These are phyloP conservation scores for Limnephilus auricula DNA, from an alignment of 2,888 invertebrate species.

Conservation along the genomic window DNA sequence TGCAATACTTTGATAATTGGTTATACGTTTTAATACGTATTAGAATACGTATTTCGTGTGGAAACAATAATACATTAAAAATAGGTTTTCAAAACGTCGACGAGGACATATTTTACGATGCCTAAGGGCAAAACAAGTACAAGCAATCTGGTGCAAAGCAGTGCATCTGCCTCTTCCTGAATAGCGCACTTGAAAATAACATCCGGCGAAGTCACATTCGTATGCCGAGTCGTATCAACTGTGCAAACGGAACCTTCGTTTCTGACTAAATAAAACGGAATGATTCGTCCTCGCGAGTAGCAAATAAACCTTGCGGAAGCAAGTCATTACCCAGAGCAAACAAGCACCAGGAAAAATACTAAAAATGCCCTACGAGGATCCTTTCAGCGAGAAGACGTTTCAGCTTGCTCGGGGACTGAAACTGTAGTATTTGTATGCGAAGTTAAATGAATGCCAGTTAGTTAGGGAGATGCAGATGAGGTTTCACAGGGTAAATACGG, in stretches of 20 bases:
- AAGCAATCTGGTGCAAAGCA: neutral
- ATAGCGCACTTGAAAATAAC: slow-evolving; percentile 36
- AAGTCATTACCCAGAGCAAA: slow-evolving; percentile 61
- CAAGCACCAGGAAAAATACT: slow-evolving; percentile 55
- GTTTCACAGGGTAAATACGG: slow-evolving; percentile 60
- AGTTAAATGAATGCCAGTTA: slow-evolving; percentile 61
- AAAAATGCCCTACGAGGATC: slow-evolving; percentile 44
- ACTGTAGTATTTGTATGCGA: slow-evolving; percentile 59
- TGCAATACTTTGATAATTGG: no score
- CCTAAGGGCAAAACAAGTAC: neutral
- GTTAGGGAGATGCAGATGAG: slow-evolving; percentile 65
- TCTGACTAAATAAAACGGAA: slow-evolving; percentile 64
- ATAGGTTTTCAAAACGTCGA: neutral
- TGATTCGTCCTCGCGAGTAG: slow-evolving; percentile 62
- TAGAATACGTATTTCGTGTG: neutral
- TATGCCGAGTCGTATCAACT: slow-evolving; percentile 37
- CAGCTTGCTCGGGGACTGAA: neutral
- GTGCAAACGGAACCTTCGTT: slow-evolving; percentile 55
- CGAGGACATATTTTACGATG: neutral
- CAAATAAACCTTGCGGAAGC: slow-evolving; percentile 53
- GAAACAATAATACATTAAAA: neutral
- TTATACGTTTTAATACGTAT: no score
- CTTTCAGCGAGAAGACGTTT: slow-evolving; percentile 34
- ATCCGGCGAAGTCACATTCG: slow-evolving; percentile 37
- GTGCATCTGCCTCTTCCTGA: neutral